A percentile compares a stretch with the other conserved stretches of the same genome.
Evolutionary conservation across 2,888 invertebrate species (phyloP).

Genomic region (Chrysolina haemoptera): DNA sequence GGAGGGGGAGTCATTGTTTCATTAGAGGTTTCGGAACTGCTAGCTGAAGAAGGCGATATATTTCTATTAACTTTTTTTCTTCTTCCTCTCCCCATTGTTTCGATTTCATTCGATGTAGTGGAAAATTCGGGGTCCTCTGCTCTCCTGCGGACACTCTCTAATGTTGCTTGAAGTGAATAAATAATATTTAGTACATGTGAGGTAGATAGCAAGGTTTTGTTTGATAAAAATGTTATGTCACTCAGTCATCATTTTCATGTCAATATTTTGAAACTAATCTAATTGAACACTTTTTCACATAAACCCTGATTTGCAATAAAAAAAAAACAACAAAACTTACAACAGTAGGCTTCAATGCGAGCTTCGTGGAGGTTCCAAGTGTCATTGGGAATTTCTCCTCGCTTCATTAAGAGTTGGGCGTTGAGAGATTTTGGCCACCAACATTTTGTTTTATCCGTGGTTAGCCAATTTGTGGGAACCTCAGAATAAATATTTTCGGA

Average conservation of each 20-base stretch:
- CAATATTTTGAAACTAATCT: background rate
- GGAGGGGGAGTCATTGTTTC: constrained; percentile 14
- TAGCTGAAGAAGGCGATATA: constrained; percentile 9
- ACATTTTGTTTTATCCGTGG: too few relatives aligned
- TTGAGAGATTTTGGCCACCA: too few relatives aligned
- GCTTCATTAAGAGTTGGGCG: too few relatives aligned
- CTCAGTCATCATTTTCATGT: background rate
- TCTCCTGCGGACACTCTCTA: constrained; percentile 17
- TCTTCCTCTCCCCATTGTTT: constrained; percentile 19
- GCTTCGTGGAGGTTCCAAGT: too few relatives aligned
- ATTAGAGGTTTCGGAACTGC: constrained; percentile 10
- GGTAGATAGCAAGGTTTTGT: background rate
- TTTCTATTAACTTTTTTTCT: constrained; percentile 20
- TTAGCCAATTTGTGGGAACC: too few relatives aligned
- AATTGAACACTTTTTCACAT: background rate
- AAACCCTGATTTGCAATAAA: background rate
- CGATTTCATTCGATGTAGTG: constrained; percentile 14
- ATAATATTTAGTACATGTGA: constrained; percentile 12
- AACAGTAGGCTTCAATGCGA: too few relatives aligned
- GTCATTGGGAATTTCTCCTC: too few relatives aligned
- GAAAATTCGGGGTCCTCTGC: constrained; percentile 23
- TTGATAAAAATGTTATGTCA: background rate
- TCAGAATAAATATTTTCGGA: too few relatives aligned
- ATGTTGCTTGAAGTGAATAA: constrained; percentile 12
- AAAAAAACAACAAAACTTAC: too few relatives aligned